These are phyloP conservation scores for Agrochola lychnidis DNA, from an alignment of 2,888 invertebrate species.

Conservation along the genomic window DNA sequence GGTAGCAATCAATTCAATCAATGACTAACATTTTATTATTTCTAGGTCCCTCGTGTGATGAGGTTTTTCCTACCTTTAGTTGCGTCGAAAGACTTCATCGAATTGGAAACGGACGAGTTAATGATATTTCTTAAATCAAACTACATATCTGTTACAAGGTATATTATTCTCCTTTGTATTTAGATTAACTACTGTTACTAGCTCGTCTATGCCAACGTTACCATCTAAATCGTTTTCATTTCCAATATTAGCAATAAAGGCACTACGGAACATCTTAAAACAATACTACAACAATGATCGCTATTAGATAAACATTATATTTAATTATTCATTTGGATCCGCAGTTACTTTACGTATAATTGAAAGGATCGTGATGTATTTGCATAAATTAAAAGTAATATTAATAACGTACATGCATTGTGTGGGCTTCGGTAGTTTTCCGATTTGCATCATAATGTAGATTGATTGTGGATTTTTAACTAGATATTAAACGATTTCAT, in stretches of 20 bases:
- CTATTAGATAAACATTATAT: background rate
- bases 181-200: background rate
- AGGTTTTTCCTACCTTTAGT: slow-evolving; percentile 94
- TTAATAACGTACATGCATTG: slow-evolving; percentile 11
- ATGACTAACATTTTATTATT: slow-evolving; percentile 7
- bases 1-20: background rate
- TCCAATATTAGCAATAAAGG: background rate
- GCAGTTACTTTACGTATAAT: slow-evolving; percentile 13
- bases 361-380: slow-evolving; percentile 20
- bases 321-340: slow-evolving; percentile 12
- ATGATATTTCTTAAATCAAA: slow-evolving; percentile 93
- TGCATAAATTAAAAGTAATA: slow-evolving; percentile 22
- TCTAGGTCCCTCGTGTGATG: slow-evolving; percentile 92
- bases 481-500: too few species aligned
- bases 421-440: slow-evolving; percentile 46
- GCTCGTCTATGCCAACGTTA: background rate
- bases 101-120: slow-evolving; percentile 92
- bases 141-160: slow-evolving; percentile 94
- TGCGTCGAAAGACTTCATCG: slow-evolving; percentile 93
- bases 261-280: background rate
- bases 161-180: slow-evolving; percentile 56
- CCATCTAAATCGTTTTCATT: background rate
- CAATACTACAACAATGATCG: background rate
- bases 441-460: slow-evolving; percentile 20
- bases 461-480: too few species aligned